Evolutionary conservation across 2,113 vertebrate genomes (phyloP), one percentile per base, ranked within the genome.

Genomic region (Chaetorhynchus papuensis): DNA sequence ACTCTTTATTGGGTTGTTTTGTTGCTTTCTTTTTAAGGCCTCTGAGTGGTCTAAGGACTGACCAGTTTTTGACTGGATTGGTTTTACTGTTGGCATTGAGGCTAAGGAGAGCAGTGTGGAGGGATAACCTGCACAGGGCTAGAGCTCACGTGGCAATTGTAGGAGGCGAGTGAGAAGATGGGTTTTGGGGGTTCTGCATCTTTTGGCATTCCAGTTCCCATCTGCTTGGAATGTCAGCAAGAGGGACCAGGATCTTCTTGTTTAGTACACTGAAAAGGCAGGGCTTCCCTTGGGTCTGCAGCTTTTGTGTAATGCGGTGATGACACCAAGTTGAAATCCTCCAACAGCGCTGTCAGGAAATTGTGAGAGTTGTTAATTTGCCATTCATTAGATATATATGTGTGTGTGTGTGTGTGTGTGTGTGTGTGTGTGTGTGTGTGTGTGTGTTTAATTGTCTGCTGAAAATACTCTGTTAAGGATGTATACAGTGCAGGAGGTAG

Each of bases 271-370:
- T 1, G 1, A 41, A 52, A 56, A 57, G 24, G 11, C 64, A 92
- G 52, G 11, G 39, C 50, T 54, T 52, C 9, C 31, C 44, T 81
- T 41, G 76, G 31, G 14, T 44, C 19, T 59, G 30, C 47, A 56
- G 52, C 44, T 75, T 78, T 85, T 2, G 10, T 53, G 54, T 30
- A 26, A 24, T 7, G 33, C 39, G 10, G 30, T 6, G 21, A 8
- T 64, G 54, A 44, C 26, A n/a, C n/a, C 26, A 31, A 50, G 17
- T 0, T 45, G 16, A 63, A 84, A 41, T 63, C 54, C 23, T 79
- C 61, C 64, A 44, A 24, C 64, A n/a, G 1, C 1, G 0, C 35
- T 50, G 33, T 52, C 35, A n/a, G 56, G 22, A 41, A 71, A 30
- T 39, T 63, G 27, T 7, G 9, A 19, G 21, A 17, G 23, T 26